These are phyloP conservation scores for Anisognathus igniventris DNA, from an alignment of 2,797 vertebrate species.

Conservation along the genomic window DNA sequence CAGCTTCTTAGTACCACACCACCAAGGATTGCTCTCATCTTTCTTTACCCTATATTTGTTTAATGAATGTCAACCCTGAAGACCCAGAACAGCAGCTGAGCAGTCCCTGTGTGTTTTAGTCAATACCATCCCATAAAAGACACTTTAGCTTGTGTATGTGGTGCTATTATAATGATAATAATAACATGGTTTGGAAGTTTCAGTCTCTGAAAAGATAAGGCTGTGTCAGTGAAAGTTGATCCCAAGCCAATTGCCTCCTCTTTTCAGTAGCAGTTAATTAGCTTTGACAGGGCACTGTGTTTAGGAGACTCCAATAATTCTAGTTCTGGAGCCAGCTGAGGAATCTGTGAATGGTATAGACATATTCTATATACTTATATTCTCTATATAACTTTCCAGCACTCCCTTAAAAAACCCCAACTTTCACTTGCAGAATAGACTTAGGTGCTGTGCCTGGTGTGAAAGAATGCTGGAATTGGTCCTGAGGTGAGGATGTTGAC, in stretches of 20 bases:
- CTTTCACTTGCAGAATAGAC: neutral
- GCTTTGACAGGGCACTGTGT: neutral
- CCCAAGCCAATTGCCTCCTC: neutral
- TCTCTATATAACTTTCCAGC: neutral
- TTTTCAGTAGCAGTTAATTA: neutral
- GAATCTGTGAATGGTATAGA: neutral
- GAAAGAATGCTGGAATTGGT: neutral
- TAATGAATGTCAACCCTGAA: neutral
- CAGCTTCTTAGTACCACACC: neutral
- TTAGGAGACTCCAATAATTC: neutral
- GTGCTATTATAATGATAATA: neutral
- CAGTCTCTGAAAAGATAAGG: neutral
- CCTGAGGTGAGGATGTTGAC: neutral
- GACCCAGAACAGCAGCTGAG: neutral
- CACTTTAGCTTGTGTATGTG: neutral
- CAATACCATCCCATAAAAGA: neutral
- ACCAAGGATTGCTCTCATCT: neutral
- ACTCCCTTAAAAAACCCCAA: neutral
- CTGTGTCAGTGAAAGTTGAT: neutral
- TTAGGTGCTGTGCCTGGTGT: neutral
- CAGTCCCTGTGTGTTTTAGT: neutral
- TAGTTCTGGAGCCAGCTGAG: neutral
- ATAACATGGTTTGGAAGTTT: neutral
- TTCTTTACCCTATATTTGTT: neutral
- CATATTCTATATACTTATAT: neutral